phyloP scores from a whole-genome alignment of 2,888 invertebrate species.

The Sepiola atlantica region DNA sequence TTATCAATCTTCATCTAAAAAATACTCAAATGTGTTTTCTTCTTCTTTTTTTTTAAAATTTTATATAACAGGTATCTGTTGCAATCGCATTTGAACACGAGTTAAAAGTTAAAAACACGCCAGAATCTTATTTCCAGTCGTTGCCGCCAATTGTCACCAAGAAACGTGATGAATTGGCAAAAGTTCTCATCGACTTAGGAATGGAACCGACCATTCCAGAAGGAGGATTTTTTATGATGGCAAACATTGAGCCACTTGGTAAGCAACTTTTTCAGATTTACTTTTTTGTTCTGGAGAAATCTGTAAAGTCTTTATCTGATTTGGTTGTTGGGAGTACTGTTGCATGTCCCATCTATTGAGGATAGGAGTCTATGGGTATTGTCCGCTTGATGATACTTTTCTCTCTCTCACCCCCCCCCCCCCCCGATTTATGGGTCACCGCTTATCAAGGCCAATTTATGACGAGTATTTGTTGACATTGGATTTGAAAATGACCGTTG shows the following conservation, averaged over 20 bases:
- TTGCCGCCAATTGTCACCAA: constrained; percentile 83
- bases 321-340: too few relatives aligned
- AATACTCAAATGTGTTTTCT: not conserved
- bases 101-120: constrained; percentile 70
- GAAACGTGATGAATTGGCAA: constrained; percentile 70
- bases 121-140: constrained; percentile 88
- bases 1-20: not conserved
- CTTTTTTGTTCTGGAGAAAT: too few relatives aligned
- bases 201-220: constrained; percentile 94
- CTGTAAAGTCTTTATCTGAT: too few relatives aligned
- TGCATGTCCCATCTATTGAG: too few relatives aligned
- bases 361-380: too few relatives aligned
- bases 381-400: too few relatives aligned
- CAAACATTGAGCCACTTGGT: constrained; percentile 84
- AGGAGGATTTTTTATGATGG: constrained; percentile 97
- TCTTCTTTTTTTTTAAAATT: not conserved
- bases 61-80: constrained; percentile 50
- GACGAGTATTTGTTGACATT: too few relatives aligned
- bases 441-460: too few relatives aligned
- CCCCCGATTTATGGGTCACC: too few relatives aligned
- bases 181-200: constrained; percentile 80
- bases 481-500: too few relatives aligned
- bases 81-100: constrained; percentile 53
- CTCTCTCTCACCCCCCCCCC: too few relatives aligned
- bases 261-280: constrained; percentile 48